Base-by-base conservation (phyloP, 2,888 invertebrate genomes). In the Ischnura elegans region DNA sequence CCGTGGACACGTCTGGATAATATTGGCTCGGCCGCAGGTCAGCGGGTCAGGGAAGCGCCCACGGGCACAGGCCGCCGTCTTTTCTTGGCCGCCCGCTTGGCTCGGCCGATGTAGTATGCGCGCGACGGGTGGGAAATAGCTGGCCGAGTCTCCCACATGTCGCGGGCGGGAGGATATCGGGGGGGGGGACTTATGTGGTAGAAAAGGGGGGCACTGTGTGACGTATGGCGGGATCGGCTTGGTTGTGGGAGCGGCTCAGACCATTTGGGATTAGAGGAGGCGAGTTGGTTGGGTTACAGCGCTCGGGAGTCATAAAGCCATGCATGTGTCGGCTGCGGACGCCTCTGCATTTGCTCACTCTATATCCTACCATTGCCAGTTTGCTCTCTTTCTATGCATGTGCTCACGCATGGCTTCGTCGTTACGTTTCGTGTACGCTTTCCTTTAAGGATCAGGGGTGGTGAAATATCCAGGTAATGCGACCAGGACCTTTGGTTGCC, bases 21-120 rank as follows among this genome's bases (percentile, higher is more conserved):
- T 86, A 86, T 86, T 86, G 86, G 86, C 86, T 86, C 45, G 86
- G 36, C 86, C 51, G 61, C 21, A 55, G 90, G 90, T 90, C 90
- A 90, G 51, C 51, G 61, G 90, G 90, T 90, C 90, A 90, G n/a
- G n/a, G n/a, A 42, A 76, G 43, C 42, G 90, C 5, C 87, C 46
- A 21, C 25, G 51, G 51, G 36, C 61, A 13, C 29, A 61, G 29
- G 42, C 61, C 90, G 3, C n/a, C n/a, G n/a, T n/a, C n/a, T n/a
- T n/a, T n/a, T 86, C 86, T 86, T 86, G 86, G 86, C 86, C 19
- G 86, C n/a, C 45, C 25, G n/a, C 16, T 25, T 46, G 10, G 29
- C 29, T 8, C 13, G 10, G 29, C 29, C n/a, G n/a, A n/a, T n/a
- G n/a, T n/a, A 36, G 10, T 76, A 5, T 13, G 5, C 29, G 29